These are phyloP conservation scores for Lutjanus erythropterus DNA, from an alignment of 2,113 vertebrate genomes.

Conservation along the genomic window DNA sequence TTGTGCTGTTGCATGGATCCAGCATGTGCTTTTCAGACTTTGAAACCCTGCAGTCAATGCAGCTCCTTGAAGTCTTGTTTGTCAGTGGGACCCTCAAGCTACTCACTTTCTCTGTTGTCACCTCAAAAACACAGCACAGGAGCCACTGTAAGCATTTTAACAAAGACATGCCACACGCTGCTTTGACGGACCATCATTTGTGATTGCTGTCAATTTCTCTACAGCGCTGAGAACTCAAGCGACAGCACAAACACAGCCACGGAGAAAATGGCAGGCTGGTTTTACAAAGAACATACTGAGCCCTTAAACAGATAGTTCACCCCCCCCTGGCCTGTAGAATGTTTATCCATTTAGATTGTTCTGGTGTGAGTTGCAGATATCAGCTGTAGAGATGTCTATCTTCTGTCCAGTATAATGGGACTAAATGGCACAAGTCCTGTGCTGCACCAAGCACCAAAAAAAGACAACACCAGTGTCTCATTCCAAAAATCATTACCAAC, in stretches of 20 bases:
- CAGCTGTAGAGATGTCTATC: no score
- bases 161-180: background rate
- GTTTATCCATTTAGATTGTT: no score
- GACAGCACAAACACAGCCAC: background rate
- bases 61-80: background rate
- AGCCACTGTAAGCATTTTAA: background rate
- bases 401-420: no score
- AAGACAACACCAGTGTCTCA: no score
- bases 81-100: background rate
- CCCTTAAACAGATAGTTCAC: background rate
- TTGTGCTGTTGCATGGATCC: no score
- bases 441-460: no score
- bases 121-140: background rate
- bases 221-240: no score
- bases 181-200: background rate
- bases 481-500: no score
- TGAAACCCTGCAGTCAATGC: no score
- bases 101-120: background rate
- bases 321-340: background rate
- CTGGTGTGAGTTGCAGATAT: no score
- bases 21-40: no score
- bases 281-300: background rate
- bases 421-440: no score
- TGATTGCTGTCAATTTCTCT: background rate
- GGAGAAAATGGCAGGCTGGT: background rate